A percentile compares a stretch with the other conserved stretches of the same genome.
These are phyloP conservation scores for Cuculus canorus DNA, from an alignment of 2,797 vertebrate species.

Conservation along the genomic window DNA sequence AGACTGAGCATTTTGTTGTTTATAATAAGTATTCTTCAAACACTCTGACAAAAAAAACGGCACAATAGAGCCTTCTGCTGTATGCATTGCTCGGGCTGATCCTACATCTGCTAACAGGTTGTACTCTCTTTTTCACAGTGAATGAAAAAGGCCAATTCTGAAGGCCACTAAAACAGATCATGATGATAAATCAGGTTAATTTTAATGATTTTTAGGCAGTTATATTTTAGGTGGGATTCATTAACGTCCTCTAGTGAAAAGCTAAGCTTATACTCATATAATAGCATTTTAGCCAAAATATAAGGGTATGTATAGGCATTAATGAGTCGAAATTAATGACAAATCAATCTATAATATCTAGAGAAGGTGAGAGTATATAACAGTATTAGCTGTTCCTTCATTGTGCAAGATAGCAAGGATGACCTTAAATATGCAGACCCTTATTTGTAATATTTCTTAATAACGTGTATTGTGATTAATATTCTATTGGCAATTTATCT, in stretches of 20 bases:
- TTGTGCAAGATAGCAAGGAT: background rate
- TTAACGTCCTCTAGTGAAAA: background rate
- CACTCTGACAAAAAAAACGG: conserved; percentile 6
- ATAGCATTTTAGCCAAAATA: background rate
- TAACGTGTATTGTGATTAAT: background rate
- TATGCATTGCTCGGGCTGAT: background rate
- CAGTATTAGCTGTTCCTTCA: background rate
- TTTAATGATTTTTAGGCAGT: background rate
- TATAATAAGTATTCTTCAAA: conserved; percentile 47
- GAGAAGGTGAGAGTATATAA: background rate
- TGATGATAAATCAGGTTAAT: background rate
- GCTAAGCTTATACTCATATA: background rate
- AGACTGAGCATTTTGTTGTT: background rate
- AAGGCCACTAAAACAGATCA: conserved; percentile 8
- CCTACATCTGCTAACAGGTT: background rate
- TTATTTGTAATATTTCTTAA: background rate
- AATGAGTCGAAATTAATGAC: background rate
- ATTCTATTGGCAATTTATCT: background rate
- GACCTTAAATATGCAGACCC: background rate
- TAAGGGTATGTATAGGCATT: background rate
- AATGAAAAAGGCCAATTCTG: background rate
- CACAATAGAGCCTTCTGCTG: conserved; percentile 43
- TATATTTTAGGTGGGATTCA: background rate
- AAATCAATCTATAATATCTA: background rate
- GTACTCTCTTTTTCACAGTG: background rate